These are phyloP conservation scores for Parauchenoglanis ngamensis DNA, from an alignment of 2,797 vertebrate species.

Conservation along the genomic window DNA sequence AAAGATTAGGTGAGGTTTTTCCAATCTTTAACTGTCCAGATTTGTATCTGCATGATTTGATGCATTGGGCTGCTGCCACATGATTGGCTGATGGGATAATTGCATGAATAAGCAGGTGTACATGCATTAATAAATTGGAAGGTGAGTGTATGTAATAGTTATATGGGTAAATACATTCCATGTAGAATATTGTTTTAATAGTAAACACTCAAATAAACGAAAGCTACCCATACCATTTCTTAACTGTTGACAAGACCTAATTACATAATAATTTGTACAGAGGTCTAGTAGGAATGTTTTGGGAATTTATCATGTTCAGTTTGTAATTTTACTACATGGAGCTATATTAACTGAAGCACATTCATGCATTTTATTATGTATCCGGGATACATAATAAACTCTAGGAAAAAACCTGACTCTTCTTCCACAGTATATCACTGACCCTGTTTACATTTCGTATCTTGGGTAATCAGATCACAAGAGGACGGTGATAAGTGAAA, in stretches of 20 bases:
- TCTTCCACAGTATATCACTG: neutral
- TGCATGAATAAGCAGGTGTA: neutral
- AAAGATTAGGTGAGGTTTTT: neutral
- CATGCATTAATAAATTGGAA: neutral
- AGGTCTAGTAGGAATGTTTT: neutral
- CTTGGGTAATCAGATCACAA: neutral
- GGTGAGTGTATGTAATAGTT: neutral
- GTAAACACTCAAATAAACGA: neutral
- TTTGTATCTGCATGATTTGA: neutral
- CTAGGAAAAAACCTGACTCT: neutral
- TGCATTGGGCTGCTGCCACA: neutral
- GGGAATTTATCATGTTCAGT: neutral
- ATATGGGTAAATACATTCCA: neutral
- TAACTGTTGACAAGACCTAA: neutral
- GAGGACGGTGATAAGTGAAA: neutral
- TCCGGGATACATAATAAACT: neutral
- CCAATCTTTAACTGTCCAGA: neutral
- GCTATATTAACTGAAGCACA: neutral
- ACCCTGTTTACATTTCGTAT: neutral
- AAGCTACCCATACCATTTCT: neutral
- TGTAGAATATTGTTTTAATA: neutral
- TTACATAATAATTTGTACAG: neutral
- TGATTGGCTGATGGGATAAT: neutral
- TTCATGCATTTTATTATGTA: slow-evolving; percentile 4
- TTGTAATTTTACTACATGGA: neutral